Evolutionary conservation across 2,888 invertebrate genomes (phyloP).

Genomic region (Crematogaster levior): DNA sequence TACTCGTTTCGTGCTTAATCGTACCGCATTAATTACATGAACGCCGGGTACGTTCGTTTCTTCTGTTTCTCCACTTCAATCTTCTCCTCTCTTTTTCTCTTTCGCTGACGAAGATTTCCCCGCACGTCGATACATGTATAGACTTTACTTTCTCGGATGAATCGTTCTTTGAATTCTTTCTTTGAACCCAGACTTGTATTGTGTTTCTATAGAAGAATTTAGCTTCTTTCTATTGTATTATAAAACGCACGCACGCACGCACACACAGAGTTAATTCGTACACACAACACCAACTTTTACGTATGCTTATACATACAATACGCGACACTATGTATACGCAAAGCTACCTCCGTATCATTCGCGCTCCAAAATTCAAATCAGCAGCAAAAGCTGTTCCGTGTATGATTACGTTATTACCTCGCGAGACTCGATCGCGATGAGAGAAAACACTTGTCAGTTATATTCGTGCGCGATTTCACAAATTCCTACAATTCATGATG

Average conservation of each 20-base stretch:
- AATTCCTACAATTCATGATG: background rate
- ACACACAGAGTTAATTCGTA: too few species aligned
- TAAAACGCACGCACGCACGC: too few species aligned
- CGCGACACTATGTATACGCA: background rate
- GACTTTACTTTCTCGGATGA: conserved; percentile 44
- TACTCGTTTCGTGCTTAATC: conserved; percentile 83
- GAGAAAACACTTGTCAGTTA: background rate
- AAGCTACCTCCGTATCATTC: background rate
- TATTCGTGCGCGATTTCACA: background rate
- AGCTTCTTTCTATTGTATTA: too few species aligned
- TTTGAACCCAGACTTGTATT: conserved; percentile 3
- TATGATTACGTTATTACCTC: background rate
- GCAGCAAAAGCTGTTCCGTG: background rate
- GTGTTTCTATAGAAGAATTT: background rate
- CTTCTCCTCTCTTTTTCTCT: conserved; percentile 14
- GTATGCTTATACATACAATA: too few species aligned
- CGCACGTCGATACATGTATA: conserved; percentile 53
- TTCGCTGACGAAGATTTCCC: conserved; percentile 50
- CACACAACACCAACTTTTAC: background rate
- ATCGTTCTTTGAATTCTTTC: conserved; percentile 28
- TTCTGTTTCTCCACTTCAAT: conserved; percentile 41
- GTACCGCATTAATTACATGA: conserved; percentile 84
- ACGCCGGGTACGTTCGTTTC: conserved; percentile 73
- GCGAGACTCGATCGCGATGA: background rate
- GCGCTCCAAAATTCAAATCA: background rate